These are phyloP conservation scores for Progne subis DNA, from an alignment of 2,113 vertebrate genomes.

Conservation along the genomic window DNA sequence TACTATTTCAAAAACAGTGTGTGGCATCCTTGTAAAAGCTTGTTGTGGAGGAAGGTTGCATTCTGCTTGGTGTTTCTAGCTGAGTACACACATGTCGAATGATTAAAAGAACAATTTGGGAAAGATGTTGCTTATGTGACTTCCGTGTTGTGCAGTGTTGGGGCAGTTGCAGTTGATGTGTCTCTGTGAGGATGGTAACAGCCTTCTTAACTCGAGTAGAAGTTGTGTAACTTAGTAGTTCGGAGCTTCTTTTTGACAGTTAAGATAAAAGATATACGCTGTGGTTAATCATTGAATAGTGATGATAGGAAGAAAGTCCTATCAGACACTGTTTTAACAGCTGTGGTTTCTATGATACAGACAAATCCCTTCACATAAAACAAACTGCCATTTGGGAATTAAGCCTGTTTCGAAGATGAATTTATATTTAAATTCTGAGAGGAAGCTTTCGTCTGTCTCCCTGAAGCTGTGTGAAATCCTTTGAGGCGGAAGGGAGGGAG, in stretches of 20 bases:
- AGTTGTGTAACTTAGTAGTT: neutral
- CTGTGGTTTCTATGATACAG: conserved; percentile 21
- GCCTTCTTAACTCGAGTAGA: neutral
- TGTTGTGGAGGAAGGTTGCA: neutral
- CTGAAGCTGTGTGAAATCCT: neutral
- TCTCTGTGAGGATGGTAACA: neutral
- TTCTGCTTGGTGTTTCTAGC: neutral
- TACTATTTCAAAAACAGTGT: neutral
- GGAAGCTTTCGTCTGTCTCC: neutral
- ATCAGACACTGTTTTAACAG: neutral
- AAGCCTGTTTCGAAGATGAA: neutral
- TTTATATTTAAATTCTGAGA: neutral
- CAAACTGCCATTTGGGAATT: neutral
- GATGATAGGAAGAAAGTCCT: neutral
- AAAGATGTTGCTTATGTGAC: neutral
- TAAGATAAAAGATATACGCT: neutral
- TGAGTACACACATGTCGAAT: neutral
- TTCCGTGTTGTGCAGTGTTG: fast-evolving
- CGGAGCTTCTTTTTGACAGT: neutral
- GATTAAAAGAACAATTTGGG: neutral
- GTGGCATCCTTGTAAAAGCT: neutral
- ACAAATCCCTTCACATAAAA: neutral
- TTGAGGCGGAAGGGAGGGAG: neutral
- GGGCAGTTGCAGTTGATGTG: neutral
- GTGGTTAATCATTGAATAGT: neutral